Evolutionary conservation across 2,113 vertebrate genomes (phyloP).

Genomic region (Balaeniceps rex): DNA sequence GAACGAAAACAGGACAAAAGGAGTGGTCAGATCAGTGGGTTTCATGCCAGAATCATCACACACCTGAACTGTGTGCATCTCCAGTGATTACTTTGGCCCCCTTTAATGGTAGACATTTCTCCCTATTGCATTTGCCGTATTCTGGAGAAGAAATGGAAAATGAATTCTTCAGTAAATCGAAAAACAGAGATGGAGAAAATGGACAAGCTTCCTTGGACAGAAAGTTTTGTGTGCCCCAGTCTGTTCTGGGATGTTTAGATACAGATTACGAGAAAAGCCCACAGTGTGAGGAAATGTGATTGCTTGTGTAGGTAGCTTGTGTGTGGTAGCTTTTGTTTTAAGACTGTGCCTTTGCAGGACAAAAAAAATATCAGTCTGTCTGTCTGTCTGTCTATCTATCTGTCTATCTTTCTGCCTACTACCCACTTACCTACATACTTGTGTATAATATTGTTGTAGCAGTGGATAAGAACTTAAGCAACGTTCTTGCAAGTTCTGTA

Average conservation of each 20-base stretch:
- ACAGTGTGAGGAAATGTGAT: background rate
- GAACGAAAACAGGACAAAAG: background rate
- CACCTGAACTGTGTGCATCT: background rate
- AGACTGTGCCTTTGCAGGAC: background rate
- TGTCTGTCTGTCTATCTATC: too few relatives aligned
- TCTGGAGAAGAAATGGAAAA: background rate
- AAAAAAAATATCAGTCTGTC: background rate
- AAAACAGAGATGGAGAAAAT: background rate
- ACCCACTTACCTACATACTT: background rate
- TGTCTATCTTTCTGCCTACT: background rate
- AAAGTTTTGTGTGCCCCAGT: background rate
- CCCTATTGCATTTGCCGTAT: background rate
- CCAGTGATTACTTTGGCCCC: background rate
- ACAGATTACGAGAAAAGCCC: background rate
- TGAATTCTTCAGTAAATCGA: background rate
- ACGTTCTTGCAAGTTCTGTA: background rate
- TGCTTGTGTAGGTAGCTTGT: background rate
- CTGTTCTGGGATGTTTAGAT: background rate
- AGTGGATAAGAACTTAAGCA: background rate
- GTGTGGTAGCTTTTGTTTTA: background rate
- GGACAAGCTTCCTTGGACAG: background rate
- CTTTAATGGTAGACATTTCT: background rate
- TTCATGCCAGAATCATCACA: background rate
- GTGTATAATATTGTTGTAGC: background rate
- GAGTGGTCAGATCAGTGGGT: background rate